Evolutionary conservation across 1,140 invertebrate species (phyloP).

Genomic region (Pectinophora gossypiella): DNA sequence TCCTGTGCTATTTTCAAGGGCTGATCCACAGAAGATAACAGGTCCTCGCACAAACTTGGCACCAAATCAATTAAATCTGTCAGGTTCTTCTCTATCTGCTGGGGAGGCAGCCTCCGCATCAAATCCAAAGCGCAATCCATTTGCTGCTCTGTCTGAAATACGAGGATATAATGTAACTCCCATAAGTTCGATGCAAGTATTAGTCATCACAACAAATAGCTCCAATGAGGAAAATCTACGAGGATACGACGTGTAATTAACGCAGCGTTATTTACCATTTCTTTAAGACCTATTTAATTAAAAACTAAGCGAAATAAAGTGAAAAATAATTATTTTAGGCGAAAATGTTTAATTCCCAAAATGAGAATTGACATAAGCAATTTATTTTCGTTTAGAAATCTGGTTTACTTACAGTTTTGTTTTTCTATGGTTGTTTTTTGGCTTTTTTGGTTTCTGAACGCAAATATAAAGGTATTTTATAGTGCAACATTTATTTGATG

Average conservation of each 20-base stretch:
- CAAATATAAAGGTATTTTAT: no score
- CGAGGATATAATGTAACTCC: slow-evolving; percentile 21
- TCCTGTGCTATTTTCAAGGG: slow-evolving; percentile 98
- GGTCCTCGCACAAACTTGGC: slow-evolving; percentile 96
- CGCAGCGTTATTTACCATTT: slow-evolving; percentile 27
- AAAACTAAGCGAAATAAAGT: slow-evolving; percentile 10
- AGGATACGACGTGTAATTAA: not conserved
- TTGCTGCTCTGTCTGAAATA: slow-evolving; percentile 94
- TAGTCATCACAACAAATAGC: slow-evolving; percentile 67
- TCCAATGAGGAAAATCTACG: not conserved
- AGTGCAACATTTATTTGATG: no score
- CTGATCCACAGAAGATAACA: slow-evolving; percentile 98
- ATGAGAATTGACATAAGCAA: no score
- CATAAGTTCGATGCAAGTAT: slow-evolving; percentile 39
- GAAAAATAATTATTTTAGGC: slow-evolving; percentile 5
- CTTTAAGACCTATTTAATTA: slow-evolving; percentile 8
- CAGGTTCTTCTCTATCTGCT: slow-evolving; percentile 99
- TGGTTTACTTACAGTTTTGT: no score
- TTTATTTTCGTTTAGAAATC: no score
- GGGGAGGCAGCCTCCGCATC: slow-evolving; percentile 98
- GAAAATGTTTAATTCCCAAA: no score
- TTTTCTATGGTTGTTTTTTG: no score
- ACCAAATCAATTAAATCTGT: slow-evolving; percentile 98
- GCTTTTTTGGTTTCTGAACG: no score
- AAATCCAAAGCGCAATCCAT: slow-evolving; percentile 99